Percentiles rank a stretch among this genome's conserved stretches.
Conservation (phyloP, 2,888 invertebrate species). For the Campaea margaritaria region DNA sequence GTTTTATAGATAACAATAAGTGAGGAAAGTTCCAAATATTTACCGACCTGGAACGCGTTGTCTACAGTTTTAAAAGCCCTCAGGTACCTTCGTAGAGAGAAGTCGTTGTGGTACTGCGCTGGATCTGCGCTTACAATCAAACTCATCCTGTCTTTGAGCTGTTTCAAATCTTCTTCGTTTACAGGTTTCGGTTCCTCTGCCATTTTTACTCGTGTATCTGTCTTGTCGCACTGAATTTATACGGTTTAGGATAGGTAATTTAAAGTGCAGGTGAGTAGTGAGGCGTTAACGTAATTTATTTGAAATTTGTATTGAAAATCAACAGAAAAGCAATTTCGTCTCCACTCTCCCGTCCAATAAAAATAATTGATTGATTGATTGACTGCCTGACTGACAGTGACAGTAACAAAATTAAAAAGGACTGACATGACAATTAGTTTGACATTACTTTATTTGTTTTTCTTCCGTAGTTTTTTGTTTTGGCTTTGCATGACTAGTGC, state of each 20-base stretch:
- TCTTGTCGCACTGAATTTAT: neutral
- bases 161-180: constrained; percentile 87
- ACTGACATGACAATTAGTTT: too few species aligned
- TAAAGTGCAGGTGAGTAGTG: neutral
- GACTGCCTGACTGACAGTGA: too few species aligned
- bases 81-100: constrained; percentile 88
- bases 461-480: too few species aligned
- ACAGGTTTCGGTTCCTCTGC: constrained; percentile 81
- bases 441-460: too few species aligned
- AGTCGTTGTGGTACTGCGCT: constrained; percentile 90
- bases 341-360: too few species aligned
- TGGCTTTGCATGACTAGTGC: too few species aligned
- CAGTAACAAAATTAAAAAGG: too few species aligned
- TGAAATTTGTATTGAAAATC: too few species aligned
- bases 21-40: neutral
- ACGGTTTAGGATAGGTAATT: neutral
- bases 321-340: too few species aligned
- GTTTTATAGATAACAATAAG: neutral
- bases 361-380: too few species aligned
- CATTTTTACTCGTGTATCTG: constrained; percentile 49
- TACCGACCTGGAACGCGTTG: constrained; percentile 88
- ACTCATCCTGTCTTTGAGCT: constrained; percentile 89
- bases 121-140: constrained; percentile 90
- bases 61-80: constrained; percentile 91
- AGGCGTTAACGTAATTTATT: too few species aligned